Conservation (phyloP, 2,113 vertebrate species). For the Anser brachyrhynchus region DNA sequence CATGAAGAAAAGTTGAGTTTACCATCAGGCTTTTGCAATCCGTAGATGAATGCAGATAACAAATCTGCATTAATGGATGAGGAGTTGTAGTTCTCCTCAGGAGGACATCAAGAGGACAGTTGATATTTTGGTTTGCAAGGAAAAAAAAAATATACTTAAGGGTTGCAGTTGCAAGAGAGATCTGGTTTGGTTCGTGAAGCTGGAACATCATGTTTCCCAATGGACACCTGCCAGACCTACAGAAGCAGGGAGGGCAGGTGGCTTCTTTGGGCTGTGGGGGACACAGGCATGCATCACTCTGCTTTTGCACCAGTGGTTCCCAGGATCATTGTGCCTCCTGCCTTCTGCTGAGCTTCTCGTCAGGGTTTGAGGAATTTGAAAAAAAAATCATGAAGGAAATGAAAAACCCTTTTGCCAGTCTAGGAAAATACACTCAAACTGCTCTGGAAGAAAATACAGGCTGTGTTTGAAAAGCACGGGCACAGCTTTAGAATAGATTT, state of each 20-base stretch:
- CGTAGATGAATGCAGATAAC: neutral
- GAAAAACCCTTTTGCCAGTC: neutral
- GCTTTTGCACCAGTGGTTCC: neutral
- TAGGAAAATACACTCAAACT: neutral
- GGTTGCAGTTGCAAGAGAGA: neutral
- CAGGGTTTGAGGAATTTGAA: neutral
- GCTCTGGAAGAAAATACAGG: neutral
- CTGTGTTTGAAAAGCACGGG: neutral
- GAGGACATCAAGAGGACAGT: neutral
- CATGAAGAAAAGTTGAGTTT: conserved; percentile 7
- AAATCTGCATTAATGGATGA: neutral
- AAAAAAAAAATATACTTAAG: neutral
- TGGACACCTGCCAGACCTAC: neutral
- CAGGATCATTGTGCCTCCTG: neutral
- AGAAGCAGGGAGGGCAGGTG: neutral
- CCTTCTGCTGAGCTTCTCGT: neutral
- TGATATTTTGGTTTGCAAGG: neutral
- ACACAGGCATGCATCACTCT: neutral
- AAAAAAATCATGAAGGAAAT: neutral
- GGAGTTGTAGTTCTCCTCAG: neutral
- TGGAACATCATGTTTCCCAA: neutral
- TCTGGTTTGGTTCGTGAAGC: neutral
- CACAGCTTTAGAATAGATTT: neutral
- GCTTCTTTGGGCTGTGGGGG: neutral
- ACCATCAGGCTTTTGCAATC: neutral